Conservation (phyloP, 2,113 vertebrate species). For the Halcyon malimbica region DNA sequence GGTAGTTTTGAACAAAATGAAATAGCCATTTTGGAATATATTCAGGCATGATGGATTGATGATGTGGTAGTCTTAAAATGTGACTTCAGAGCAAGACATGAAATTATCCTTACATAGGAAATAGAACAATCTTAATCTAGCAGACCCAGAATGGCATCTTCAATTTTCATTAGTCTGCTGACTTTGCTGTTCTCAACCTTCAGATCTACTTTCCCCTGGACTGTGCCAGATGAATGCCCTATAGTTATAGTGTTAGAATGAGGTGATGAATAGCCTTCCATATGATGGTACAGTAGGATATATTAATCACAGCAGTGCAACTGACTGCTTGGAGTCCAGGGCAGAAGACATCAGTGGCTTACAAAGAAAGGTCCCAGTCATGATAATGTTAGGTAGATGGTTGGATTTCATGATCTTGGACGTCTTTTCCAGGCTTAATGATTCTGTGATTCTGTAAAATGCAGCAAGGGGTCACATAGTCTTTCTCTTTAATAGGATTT, state of each 20-base stretch:
- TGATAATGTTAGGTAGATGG: no score
- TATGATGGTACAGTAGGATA: background rate
- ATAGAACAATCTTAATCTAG: background rate
- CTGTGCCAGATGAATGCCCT: background rate
- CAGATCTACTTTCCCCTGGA: background rate
- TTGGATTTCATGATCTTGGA: no score
- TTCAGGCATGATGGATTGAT: background rate
- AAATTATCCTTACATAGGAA: background rate
- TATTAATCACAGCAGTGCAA: background rate
- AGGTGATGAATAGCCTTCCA: background rate
- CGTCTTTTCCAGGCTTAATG: no score
- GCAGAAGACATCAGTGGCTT: background rate
- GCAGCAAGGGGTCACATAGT: rapidly evolving
- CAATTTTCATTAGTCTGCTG: background rate
- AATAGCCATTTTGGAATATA: background rate
- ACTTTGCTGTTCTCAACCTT: background rate
- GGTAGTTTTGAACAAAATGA: background rate
- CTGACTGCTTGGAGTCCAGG: background rate
- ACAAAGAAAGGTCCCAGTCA: background rate
- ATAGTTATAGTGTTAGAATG: background rate
- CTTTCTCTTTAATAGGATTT: background rate
- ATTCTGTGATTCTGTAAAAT: background rate
- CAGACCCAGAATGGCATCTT: background rate
- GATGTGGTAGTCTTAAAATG: background rate
- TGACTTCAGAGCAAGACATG: background rate